Percentiles rank a stretch among this genome's conserved stretches.
phyloP scores from a whole-genome alignment of 1,140 invertebrate species.

The Penaeus chinensis region DNA sequence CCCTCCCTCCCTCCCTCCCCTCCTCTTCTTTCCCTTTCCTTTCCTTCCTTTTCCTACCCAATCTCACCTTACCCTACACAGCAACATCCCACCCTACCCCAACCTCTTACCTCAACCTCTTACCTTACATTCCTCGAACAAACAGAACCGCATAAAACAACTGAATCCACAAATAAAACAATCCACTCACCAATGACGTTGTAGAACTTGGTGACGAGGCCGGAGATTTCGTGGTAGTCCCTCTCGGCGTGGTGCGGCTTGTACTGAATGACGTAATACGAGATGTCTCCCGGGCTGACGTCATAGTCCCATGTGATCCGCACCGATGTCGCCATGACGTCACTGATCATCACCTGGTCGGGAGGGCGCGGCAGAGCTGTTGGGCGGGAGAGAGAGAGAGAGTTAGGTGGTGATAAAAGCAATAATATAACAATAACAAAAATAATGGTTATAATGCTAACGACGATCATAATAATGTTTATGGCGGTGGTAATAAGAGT shows the following conservation, averaged over 20 bases:
- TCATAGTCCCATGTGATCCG: slow-evolving; percentile 89
- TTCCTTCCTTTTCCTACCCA: no score
- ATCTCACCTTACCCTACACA: no score
- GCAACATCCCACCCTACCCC: no score
- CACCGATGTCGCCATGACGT: slow-evolving; percentile 92
- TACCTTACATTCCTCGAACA: no score
- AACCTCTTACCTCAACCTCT: no score
- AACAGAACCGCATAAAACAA: not conserved
- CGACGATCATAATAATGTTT: no score
- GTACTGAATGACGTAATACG: slow-evolving; percentile 95
- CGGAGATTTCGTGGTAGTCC: slow-evolving; percentile 80
- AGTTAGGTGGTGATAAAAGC: not conserved
- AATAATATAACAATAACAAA: not conserved
- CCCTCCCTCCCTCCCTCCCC: not conserved
- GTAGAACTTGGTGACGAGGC: slow-evolving; percentile 92
- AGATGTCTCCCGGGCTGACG: slow-evolving; percentile 80
- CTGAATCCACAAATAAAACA: not conserved
- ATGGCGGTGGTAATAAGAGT: no score
- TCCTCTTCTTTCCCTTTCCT: not conserved
- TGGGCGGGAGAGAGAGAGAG: slow-evolving; percentile 36
- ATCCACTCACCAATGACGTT: slow-evolving; percentile 78
- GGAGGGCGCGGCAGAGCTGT: slow-evolving; percentile 89
- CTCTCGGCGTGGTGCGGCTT: slow-evolving; percentile 81
- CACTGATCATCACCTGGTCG: slow-evolving; percentile 86
- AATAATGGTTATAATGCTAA: not conserved